Percentiles rank a stretch among this genome's conserved stretches.
phyloP scores from a whole-genome alignment of 2,797 vertebrate genomes.

The Aselliscus stoliczkanus region DNA sequence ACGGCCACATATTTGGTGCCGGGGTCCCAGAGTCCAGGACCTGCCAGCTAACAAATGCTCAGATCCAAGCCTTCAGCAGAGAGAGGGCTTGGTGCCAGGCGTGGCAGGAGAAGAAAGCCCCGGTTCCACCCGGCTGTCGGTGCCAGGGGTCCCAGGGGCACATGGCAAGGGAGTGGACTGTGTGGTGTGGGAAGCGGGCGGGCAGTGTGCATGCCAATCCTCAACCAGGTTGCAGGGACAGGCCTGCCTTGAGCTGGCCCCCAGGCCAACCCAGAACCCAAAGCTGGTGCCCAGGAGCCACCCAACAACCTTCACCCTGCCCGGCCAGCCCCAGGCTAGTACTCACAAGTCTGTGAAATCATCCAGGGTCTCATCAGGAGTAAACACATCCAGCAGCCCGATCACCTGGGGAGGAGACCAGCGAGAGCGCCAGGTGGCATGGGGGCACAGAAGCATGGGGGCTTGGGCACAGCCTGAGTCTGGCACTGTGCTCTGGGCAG shows the following conservation, averaged over 20 bases:
- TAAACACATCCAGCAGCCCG: constrained; percentile 96
- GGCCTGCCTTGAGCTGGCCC: not conserved
- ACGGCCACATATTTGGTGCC: not conserved
- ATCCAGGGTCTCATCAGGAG: constrained; percentile 91
- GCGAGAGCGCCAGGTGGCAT: not conserved
- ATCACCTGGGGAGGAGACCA: constrained; percentile 88
- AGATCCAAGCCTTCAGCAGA: not conserved
- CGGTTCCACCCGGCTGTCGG: not conserved
- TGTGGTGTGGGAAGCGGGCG: not conserved
- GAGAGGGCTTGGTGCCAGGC: not conserved
- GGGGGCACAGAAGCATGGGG: not conserved
- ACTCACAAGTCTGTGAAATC: constrained; percentile 97
- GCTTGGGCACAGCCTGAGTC: no score
- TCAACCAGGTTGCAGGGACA: not conserved
- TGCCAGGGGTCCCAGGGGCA: not conserved
- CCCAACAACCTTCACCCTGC: not conserved
- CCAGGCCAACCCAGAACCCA: not conserved
- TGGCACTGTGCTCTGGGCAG: not conserved
- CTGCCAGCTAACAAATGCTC: not conserved
- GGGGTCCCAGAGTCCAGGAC: not conserved
- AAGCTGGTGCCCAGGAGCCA: not conserved
- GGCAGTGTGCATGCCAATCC: not conserved
- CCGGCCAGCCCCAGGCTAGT: not conserved
- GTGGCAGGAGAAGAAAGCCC: not conserved
- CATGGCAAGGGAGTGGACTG: fast-evolving